Evolutionary conservation across 2,113 vertebrate genomes (phyloP).

Genomic region (Ceyx cyanopectus): DNA sequence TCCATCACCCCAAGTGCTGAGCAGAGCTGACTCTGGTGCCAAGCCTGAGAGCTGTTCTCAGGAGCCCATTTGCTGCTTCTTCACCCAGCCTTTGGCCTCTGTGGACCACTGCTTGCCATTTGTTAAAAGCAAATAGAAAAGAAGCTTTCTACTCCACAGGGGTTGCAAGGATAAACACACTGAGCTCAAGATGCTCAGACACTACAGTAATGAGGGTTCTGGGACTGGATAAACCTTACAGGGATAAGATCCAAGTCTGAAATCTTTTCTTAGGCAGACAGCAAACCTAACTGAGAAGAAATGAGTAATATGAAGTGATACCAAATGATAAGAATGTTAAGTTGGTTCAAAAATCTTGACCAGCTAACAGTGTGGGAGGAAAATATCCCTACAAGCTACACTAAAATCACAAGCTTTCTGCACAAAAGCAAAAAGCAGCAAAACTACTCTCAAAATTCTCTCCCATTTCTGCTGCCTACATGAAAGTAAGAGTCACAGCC

Average conservation of each 20-base stretch:
- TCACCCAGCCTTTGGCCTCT: background rate
- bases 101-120: fast-evolving
- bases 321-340: background rate
- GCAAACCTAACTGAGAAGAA: background rate
- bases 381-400: background rate
- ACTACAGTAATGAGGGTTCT: background rate
- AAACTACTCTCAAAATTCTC: background rate
- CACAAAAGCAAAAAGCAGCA: background rate
- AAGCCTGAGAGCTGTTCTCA: background rate
- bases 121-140: background rate
- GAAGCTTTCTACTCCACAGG: background rate
- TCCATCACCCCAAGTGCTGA: background rate
- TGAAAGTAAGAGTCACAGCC: background rate
- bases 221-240: background rate
- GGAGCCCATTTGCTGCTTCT: background rate
- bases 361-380: background rate
- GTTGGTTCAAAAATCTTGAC: background rate
- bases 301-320: background rate
- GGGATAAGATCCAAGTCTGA: background rate
- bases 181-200: background rate
- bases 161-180: background rate
- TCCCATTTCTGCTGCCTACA: background rate
- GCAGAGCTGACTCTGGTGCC: background rate
- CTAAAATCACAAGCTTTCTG: background rate
- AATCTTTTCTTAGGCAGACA: background rate